These are phyloP conservation scores for Grantiella picta DNA, from an alignment of 2,113 vertebrate species.

Conservation along the genomic window DNA sequence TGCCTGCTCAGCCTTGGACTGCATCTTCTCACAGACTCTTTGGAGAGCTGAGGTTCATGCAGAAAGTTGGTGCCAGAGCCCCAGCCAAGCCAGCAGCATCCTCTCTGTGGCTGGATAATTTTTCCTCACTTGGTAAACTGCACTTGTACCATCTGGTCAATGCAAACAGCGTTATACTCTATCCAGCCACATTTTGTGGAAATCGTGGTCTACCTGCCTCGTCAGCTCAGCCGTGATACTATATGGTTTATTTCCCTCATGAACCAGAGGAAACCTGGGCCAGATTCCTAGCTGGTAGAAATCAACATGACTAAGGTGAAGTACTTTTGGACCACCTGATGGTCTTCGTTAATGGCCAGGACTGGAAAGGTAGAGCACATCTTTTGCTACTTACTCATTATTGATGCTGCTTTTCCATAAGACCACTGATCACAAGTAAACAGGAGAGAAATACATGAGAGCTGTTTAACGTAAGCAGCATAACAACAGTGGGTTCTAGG, in stretches of 20 bases:
- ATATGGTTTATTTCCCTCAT: background rate
- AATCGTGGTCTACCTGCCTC: background rate
- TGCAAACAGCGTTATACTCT: background rate
- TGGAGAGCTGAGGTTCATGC: background rate
- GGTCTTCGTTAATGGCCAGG: background rate
- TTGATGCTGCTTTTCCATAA: background rate
- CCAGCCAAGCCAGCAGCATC: background rate
- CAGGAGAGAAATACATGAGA: background rate
- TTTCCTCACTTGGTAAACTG: background rate
- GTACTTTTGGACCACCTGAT: background rate
- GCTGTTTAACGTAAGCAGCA: background rate
- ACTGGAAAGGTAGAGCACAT: background rate
- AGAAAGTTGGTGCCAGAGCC: background rate
- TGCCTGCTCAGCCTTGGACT: background rate
- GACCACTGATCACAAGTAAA: background rate
- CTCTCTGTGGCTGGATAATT: background rate
- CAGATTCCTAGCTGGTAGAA: background rate
- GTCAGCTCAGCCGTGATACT: background rate
- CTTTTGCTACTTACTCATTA: background rate
- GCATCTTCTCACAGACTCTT: background rate
- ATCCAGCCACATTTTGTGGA: background rate
- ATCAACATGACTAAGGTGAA: background rate
- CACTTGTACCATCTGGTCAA: background rate
- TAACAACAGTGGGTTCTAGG: background rate
- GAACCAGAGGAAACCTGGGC: background rate